Base-by-base conservation (phyloP, 2,113 vertebrate species). In the Spea multiplicata region DNA sequence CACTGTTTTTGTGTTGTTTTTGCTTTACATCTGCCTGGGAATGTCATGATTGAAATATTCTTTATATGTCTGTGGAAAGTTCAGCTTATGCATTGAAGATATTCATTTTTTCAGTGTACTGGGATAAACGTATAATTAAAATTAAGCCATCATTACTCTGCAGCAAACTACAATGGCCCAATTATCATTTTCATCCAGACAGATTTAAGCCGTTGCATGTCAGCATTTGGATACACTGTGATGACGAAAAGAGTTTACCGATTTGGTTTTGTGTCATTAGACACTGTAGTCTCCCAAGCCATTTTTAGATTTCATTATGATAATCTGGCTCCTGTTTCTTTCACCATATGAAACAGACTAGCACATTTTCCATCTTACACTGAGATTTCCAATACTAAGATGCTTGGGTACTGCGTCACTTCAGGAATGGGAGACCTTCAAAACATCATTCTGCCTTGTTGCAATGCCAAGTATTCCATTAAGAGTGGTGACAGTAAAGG, bases 391-490 rank as follows among this genome's bases (percentile, higher is more conserved):
- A n/a, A 13, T 67, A 62, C 62, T 62, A 16, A 62, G 80, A 83
- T 59, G 44, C 46, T 17, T 13, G 44, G 50, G 3, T 13, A 16
- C 6, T 9, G 17, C 64, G 5, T 10, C 49, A 62, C 30, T 8
- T 74, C 17, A 81, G 62, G 70, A 68, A 71, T 75, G 13, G 77
- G 79, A 68, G 3, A 4, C 3, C 0, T 72, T 82, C 44, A 17
- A 70, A 75, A 83, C 83, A 75, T 86, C 78, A 66, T 0, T 46
- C 52, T 81, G 66, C 6, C 45, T 74, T 52, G 75, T 2, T 8
- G 66, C 50, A 12, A 16, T 81, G 83, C 85, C 85, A 84, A 82
- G 46, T 2, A 30, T 84, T 84, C 81, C 83, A 84, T 85, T 88
- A 87, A 82, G 70, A 53, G n/a, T 46, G 62, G 52, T 50, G 68